Evolutionary conservation across 2,888 invertebrate genomes (phyloP), one percentile per base, ranked within the genome.

Genomic region (Athalia cordata): DNA sequence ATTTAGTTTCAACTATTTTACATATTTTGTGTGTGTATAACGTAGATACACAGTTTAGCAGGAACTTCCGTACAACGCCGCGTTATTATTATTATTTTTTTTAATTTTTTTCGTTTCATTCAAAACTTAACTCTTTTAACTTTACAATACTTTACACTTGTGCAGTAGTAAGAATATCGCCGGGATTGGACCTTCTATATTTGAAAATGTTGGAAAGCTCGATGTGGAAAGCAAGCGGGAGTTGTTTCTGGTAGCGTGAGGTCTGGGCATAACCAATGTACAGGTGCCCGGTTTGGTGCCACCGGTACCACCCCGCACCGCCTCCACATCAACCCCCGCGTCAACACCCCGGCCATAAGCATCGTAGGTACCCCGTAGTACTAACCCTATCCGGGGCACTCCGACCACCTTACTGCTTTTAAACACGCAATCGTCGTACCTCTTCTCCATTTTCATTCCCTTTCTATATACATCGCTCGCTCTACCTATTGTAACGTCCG

Each of bases 341-440:
- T 85, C 86, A 84, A 85, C 84, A 84, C 82, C 62, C 78, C 74
- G 43, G 80, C 72, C 75, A 61, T 78, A 29, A 29, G 29, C 29
- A 29, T 29, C 29, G 29, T 29, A 29, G 29, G 29, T 29, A 29
- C 29, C 29, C 29, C 29, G 29, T 29, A 29, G 29, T 29, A 29
- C 29, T 78, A 79, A 79, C 81, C 78, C 81, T 59, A 45, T 50
- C 77, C 76, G 75, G 65, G 67, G 78, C 57, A 70, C 77, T 74
- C 49, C 62, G 49, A 50, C 70, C 66, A 85, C 80, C 85, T 87
- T 85, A 88, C 85, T 87, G 86, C 87, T 81, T 80, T 81, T 80
- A 81, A 85, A 81, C 89, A 89, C 88, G 89, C 89, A 88, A 89
- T 87, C 87, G 86, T 87, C 87, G 86, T 85, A 80, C 85, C 80